Evolutionary conservation across 2,113 vertebrate species (phyloP), one percentile per base, ranked within the genome.

Genomic region (Forbesichthys papilliferus): DNA sequence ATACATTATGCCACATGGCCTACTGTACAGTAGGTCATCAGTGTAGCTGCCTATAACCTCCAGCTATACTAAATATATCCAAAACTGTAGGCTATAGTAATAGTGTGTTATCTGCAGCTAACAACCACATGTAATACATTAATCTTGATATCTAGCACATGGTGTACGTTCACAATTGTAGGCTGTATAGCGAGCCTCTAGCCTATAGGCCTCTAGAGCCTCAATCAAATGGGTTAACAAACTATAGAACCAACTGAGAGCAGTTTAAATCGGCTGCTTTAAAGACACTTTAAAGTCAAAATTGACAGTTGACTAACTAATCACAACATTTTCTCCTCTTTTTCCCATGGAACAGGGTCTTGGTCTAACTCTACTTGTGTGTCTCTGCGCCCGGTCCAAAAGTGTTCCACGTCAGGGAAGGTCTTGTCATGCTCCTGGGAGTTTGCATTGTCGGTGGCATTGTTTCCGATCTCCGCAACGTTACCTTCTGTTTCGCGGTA

Each of bases 341-440:
- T 81, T 68, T 95, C 94, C 94, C 94, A 95, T 0, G 94, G 94
- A 27, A 94, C 72, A 0, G 93, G 94, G 59, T 92, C 92, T 53
- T 83, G 89, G 33, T 90, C 86, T 42, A 91, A 92, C 13, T 88
- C 85, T 0, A 90, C 82, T 1, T 86, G 78, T 11, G 92, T 91
- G 51, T 90, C 90, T 55, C 91, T 81, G 69, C 94, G 87, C 48
- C 92, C 92, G 34, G 90, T 93, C 94, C 93, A 94, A 42, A 95
- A 92, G 33, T 93, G 91, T 80, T 94, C 91, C 11, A 95, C 90
- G 9, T 95, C 91, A 0, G 86, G 90, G 62, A 94, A 87, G 46
- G 89, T 71, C 71, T 87, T 92, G 1, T 73, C 73, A 7, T 57
- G 11, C 11, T 74, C 83, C 71, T 85, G 66, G 36, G 83, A 54